Evolutionary conservation across 2,797 vertebrate species (phyloP).

Genomic region (Cossypha niveicapilla): DNA sequence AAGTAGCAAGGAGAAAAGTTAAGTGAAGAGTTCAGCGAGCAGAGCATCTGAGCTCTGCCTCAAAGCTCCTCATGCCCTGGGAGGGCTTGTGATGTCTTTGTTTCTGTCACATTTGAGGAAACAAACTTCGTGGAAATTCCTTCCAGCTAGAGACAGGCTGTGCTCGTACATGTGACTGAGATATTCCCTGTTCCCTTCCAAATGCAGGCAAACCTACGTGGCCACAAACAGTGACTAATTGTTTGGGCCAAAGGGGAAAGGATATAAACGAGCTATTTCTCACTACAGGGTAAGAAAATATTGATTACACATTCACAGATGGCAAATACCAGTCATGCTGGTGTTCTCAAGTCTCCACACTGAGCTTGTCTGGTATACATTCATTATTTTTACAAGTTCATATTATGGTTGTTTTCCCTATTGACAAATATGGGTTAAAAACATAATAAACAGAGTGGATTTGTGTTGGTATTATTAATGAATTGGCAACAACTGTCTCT

Average conservation of each 20-base stretch:
- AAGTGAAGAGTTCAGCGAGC: accelerated
- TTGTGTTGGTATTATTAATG: constrained; percentile 70
- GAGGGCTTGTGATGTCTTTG: background rate
- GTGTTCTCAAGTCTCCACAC: constrained; percentile 49
- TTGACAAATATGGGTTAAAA: constrained; percentile 59
- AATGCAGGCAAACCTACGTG: background rate
- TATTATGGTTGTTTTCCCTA: constrained; percentile 41
- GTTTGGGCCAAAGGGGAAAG: constrained; percentile 21
- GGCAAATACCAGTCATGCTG: constrained; percentile 53
- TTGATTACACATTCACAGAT: constrained; percentile 67
- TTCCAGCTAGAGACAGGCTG: background rate
- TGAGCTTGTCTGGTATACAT: constrained; percentile 37
- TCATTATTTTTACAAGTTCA: constrained; percentile 61
- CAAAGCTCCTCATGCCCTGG: background rate
- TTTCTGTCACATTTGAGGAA: background rate
- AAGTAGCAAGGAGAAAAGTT: background rate
- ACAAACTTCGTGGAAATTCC: background rate
- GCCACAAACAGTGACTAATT: constrained; percentile 10
- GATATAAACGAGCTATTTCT: constrained; percentile 41
- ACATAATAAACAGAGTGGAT: constrained; percentile 56
- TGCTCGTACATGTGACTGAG: background rate
- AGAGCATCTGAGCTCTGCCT: background rate
- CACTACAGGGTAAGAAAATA: constrained; percentile 60
- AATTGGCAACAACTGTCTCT: constrained; percentile 67
- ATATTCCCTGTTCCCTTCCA: background rate